Evolutionary conservation across 2,113 vertebrate species (phyloP).

Genomic region (Lates calcarifer): DNA sequence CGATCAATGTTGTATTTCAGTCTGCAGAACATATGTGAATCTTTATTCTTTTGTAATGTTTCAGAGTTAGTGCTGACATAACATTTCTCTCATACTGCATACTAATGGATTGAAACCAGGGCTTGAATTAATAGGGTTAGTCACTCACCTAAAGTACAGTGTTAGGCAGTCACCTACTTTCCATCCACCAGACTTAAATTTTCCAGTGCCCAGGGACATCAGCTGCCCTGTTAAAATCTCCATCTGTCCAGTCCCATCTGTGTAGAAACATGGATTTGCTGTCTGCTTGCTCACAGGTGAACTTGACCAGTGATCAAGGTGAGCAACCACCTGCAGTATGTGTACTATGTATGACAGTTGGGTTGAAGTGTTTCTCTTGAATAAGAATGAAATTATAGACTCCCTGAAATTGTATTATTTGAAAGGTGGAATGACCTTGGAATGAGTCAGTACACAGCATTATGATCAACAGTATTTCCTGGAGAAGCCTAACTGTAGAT

Average conservation of each 20-base stretch:
- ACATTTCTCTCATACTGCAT: background rate
- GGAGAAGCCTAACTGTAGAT: background rate
- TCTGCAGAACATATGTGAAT: background rate
- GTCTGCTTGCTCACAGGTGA: slow-evolving; percentile 59
- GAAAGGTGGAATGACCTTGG: background rate
- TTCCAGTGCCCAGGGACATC: slow-evolving; percentile 67
- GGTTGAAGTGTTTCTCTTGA: slow-evolving; percentile 7
- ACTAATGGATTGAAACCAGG: background rate
- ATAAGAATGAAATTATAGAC: background rate
- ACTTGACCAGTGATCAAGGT: slow-evolving; percentile 69
- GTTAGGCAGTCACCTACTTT: slow-evolving; percentile 39
- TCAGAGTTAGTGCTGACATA: background rate
- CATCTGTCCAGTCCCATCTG: slow-evolving; percentile 79
- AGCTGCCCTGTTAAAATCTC: slow-evolving; percentile 65
- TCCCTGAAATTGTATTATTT: background rate
- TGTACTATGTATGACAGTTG: background rate
- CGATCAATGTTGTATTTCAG: background rate
- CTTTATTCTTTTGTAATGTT: background rate
- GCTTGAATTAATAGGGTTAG: slow-evolving; percentile 11
- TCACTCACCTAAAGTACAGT: slow-evolving; percentile 37
- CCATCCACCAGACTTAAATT: slow-evolving; percentile 38
- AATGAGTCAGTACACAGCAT: background rate
- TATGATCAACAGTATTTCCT: background rate
- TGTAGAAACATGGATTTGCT: slow-evolving; percentile 55
- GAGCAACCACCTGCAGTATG: slow-evolving; percentile 57